Percentiles rank a stretch among this genome's conserved stretches.
These are phyloP conservation scores for Meteorus colon DNA, from an alignment of 2,888 invertebrate species.

Conservation along the genomic window DNA sequence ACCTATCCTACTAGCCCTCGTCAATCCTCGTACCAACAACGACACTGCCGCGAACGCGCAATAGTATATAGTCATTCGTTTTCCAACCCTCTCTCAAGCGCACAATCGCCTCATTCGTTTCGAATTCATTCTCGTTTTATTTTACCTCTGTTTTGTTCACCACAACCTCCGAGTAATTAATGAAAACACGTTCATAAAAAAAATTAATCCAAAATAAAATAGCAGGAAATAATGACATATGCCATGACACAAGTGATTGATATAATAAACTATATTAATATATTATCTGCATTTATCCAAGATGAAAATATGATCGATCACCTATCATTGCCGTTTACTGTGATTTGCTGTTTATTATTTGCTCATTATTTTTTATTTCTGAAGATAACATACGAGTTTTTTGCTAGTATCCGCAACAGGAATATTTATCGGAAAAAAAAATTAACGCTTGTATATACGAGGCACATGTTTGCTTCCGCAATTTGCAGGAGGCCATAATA, in stretches of 20 bases:
- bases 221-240: neutral
- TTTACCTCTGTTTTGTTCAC: conserved; percentile 29
- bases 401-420: neutral
- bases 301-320: neutral
- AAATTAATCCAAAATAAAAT: neutral
- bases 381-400: neutral
- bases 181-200: conserved; percentile 20
- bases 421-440: conserved; percentile 12
- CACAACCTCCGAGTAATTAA: conserved; percentile 28
- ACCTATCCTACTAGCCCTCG: conserved; percentile 50
- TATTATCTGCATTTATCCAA: neutral
- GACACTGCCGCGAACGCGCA: conserved; percentile 45
- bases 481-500: conserved; percentile 16
- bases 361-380: neutral
- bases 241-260: neutral
- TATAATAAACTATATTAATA: neutral
- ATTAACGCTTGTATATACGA: neutral
- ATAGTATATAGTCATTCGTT: conserved; percentile 37
- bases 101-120: conserved; percentile 27
- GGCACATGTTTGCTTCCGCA: conserved; percentile 13
- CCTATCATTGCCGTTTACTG: neutral
- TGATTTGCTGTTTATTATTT: neutral
- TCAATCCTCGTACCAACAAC: conserved; percentile 55
- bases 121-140: conserved; percentile 35
- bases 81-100: conserved; percentile 32